Base-by-base conservation (phyloP, 2,113 vertebrate genomes). In the Bettongia penicillata region DNA sequence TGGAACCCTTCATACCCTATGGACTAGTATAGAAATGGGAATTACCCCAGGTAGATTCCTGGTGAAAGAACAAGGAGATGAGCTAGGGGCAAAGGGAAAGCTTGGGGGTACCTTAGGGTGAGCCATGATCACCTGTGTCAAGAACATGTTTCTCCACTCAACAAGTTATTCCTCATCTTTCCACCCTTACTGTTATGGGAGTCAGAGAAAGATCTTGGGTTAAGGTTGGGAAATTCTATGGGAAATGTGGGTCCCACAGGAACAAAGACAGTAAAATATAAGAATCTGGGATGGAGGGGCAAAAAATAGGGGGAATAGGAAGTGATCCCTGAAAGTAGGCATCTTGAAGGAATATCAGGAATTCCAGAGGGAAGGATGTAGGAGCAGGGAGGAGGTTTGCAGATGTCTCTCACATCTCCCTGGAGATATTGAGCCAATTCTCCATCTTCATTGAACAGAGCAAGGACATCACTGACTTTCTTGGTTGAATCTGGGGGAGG, bases 391-490 rank as follows among this genome's bases (percentile, higher is more conserved):
- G 68, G 93, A 3, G 47, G 68, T 57, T 89, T 47, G 53, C 84
- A 68, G 57, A 31, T 26, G 77, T 37, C 91, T 97, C 99, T 99
- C 98, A 99, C 99, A 98, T 99, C 99, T 97, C 99, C 99, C 26
- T 99, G 98, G 89, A 99, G 97, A 98, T 99, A 99, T 96, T 91
- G 98, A 90, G 98, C 98, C 98, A 99, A 98, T 1, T 98, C 94
- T 26, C 99, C 99, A 89, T 99, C 98, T 93, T 98, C 98, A 8
- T 99, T 98, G 91, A 99, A 99, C 93, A 99, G 99, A 98, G 98
- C 98, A 97, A 99, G 98, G 91, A 99, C 99, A 91, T 99, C 99
- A 96, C 99, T 99, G 98, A 99, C 99, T 97, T 99, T 99, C 98
- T 99, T 96, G 97, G 98, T 99, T 98, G 99, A 99, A 98, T 99